These are phyloP conservation scores for Pipistrellus pygmaeus DNA, from an alignment of 2,797 vertebrate species.

Conservation along the genomic window DNA sequence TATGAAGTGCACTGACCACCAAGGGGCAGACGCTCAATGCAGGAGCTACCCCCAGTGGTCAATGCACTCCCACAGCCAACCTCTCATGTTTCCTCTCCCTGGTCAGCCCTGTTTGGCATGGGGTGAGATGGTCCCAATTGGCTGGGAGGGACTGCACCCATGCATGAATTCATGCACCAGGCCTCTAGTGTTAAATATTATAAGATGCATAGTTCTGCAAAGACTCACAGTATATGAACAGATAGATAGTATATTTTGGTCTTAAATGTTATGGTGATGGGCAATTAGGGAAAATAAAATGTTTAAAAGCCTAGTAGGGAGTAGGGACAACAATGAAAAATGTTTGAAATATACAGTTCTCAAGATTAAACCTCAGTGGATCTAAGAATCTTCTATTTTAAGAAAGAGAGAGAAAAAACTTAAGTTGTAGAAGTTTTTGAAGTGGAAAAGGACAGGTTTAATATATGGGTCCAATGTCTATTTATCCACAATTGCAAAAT, in stretches of 20 bases:
- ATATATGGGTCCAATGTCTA: not conserved
- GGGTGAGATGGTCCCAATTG: no score
- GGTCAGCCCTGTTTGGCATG: no score
- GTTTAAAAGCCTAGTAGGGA: not conserved
- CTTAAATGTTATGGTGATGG: not conserved
- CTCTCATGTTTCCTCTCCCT: no score
- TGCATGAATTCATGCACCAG: no score
- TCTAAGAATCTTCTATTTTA: not conserved
- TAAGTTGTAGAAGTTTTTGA: not conserved
- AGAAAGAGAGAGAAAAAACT: not conserved
- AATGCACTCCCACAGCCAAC: no score
- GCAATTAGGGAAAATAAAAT: not conserved
- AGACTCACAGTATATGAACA: not conserved
- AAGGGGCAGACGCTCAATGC: no score
- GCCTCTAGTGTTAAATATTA: not conserved
- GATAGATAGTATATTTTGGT: not conserved
- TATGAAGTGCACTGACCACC: no score
- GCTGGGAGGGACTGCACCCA: no score
- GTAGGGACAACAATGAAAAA: not conserved
- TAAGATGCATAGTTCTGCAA: not conserved
- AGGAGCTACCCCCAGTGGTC: no score
- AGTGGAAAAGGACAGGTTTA: not conserved
- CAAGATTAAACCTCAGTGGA: not conserved
- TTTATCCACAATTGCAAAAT: not conserved
- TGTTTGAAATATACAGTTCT: not conserved